Evolutionary conservation across 2,797 vertebrate genomes (phyloP).

Genomic region (Odontamblyopus rebecca): DNA sequence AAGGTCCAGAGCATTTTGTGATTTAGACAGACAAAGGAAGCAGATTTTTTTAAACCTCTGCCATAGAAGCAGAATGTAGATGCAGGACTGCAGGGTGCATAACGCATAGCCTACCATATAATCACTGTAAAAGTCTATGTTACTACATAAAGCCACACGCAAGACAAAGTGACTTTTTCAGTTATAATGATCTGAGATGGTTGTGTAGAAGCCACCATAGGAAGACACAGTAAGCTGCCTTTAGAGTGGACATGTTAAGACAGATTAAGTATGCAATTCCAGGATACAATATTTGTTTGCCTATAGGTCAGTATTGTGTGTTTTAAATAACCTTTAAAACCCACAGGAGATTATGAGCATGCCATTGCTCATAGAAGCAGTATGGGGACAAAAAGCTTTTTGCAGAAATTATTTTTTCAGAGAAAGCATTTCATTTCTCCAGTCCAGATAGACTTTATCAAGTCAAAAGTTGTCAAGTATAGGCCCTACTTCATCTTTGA

Average conservation of each 20-base stretch:
- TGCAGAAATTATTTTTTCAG: neutral
- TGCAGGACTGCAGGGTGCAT: conserved; percentile 2
- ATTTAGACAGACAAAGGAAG: conserved; percentile 36
- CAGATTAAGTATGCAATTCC: neutral
- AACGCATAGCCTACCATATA: neutral
- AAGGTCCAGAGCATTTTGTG: conserved; percentile 45
- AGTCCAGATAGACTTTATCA: too few relatives aligned
- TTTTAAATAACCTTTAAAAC: conserved; percentile 55
- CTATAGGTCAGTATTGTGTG: neutral
- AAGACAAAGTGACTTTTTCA: conserved; percentile 59
- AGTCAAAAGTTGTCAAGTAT: too few relatives aligned
- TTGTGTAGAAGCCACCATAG: conserved; percentile 27
- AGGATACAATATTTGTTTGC: neutral
- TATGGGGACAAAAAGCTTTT: neutral
- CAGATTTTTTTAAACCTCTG: conserved; percentile 24
- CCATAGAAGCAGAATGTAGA: conserved; percentile 18
- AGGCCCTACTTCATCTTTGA: too few relatives aligned
- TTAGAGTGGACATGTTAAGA: conserved; percentile 11
- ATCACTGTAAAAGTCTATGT: neutral
- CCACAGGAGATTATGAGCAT: neutral
- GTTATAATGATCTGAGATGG: conserved; percentile 47
- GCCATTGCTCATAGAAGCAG: neutral
- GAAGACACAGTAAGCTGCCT: conserved; percentile 23
- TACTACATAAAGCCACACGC: neutral
- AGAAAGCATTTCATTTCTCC: too few relatives aligned